A percentile compares a stretch with the other conserved stretches of the same genome.
phyloP scores from a whole-genome alignment of 2,113 vertebrate species.

The Oncorhynchus gorbuscha region DNA sequence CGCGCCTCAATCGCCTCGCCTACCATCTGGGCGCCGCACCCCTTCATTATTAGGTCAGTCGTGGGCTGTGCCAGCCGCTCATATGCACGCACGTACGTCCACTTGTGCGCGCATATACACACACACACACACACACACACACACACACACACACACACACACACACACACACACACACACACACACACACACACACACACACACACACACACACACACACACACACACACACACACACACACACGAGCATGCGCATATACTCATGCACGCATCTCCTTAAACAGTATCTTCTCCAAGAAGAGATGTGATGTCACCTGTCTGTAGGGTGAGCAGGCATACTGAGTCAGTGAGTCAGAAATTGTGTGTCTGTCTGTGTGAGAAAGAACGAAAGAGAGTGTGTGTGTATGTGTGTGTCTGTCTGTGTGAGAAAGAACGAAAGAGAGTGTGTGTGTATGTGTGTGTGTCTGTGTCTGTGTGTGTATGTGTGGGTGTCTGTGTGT shows the following conservation, averaged over 20 bases:
- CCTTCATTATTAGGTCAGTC: slow-evolving; percentile 56
- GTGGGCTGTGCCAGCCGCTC: slow-evolving; percentile 13
- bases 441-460: not conserved
- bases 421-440: not conserved
- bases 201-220: not conserved
- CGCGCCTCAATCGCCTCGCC: not conserved
- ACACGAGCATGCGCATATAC: not conserved
- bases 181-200: not conserved
- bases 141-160: not conserved
- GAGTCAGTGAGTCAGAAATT: not conserved
- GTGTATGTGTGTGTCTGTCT: not conserved
- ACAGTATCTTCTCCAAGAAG: not conserved
- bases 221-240: not conserved
- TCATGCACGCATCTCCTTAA: not conserved
- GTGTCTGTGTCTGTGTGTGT: not conserved
- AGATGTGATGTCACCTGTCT: not conserved
- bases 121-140: too few relatives aligned
- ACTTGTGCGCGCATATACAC: not conserved
- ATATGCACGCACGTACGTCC: not conserved
- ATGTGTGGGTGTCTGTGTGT: not conserved
- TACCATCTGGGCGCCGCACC: slow-evolving; percentile 38
- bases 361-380: not conserved
- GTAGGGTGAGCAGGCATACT: not conserved
- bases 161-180: not conserved
- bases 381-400: not conserved